These are phyloP conservation scores for Harpagifer antarcticus DNA, from an alignment of 2,797 vertebrate species.

Conservation along the genomic window DNA sequence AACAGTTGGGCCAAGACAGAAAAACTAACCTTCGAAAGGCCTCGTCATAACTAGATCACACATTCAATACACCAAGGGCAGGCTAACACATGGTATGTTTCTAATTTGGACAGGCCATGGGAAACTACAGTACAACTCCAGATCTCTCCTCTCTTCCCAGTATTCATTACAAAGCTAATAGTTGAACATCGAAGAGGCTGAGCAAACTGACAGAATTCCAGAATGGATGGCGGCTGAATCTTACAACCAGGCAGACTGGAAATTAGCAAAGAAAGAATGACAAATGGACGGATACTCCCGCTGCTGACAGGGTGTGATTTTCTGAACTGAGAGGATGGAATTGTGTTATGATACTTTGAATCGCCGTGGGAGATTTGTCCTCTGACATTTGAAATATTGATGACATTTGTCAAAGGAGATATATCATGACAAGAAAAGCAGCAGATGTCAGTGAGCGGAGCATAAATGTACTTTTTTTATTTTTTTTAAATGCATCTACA, in stretches of 20 bases:
- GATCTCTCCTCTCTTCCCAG: background rate
- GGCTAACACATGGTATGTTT: conserved; percentile 13
- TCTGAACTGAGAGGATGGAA: background rate
- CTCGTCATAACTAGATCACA: conserved; percentile 18
- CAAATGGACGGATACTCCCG: conserved; percentile 18
- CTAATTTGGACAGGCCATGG: conserved; percentile 24
- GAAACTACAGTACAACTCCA: conserved; percentile 32
- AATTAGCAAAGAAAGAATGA: conserved; percentile 8
- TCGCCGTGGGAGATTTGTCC: background rate
- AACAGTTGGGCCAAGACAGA: conserved; percentile 29
- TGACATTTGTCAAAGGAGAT: background rate
- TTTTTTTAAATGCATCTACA: background rate
- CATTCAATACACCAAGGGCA: conserved; percentile 19
- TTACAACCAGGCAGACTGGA: conserved; percentile 31
- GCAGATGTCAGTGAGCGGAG: background rate
- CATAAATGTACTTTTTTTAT: background rate
- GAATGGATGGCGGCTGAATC: conserved; percentile 23
- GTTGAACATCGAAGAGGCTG: conserved; percentile 41
- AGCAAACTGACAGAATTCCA: conserved; percentile 40
- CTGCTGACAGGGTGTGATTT: conserved; percentile 2
- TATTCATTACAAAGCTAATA: conserved; percentile 56
- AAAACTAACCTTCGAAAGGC: conserved; percentile 34
- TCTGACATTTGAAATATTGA: background rate
- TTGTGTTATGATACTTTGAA: background rate
- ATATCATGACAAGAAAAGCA: background rate